Base-by-base conservation (phyloP, 1,140 invertebrate genomes). In the Neuroterus valhalla region DNA sequence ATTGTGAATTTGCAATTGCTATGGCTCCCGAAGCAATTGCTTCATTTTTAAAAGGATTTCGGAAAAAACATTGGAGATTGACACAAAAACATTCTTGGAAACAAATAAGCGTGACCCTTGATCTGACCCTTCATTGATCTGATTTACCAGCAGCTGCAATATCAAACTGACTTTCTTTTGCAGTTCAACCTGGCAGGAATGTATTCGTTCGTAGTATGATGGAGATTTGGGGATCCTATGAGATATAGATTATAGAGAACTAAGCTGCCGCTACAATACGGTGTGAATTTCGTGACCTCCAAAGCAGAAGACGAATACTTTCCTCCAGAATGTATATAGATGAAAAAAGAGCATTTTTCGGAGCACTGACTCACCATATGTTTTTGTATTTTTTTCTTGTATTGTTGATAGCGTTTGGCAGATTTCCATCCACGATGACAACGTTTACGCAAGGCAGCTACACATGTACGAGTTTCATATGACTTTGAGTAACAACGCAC, bases 401-500 rank as follows among this genome's bases (percentile, higher is more conserved):
- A 90, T 92, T 91, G 90, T 91, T 91, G 88, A 88, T 93, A 95
- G 94, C 94, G 83, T 92, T 95, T 87, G 96, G 95, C 78, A 95
- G 96, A 88, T 96, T 97, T 88, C 95, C 96, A 75, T 88, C 93
- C 66, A 95, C 94, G 88, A 94, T 95, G 88, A 92, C 94, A 72
- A 93, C 93, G 66, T 96, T 94, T 91, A 95, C 95, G 78, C 95
- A 96, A 89, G 95, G 96, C 85, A 96, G 93, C 86, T 97, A 96
- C 87, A 97, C 96, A 91, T 98, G 96, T 97, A 94, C 93, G 95
- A 92, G 88, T 86, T 83, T 88, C 83, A 86, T 80, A 82, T 82
- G 77, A 85, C 75, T 85, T 77, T 87, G 82, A 89, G 86, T 89
- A 89, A 89, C 80, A 84, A 78, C 72, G 82, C 82, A 83, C 80